phyloP scores from a whole-genome alignment of 2,797 vertebrate species.

The Lacerta viridis region DNA sequence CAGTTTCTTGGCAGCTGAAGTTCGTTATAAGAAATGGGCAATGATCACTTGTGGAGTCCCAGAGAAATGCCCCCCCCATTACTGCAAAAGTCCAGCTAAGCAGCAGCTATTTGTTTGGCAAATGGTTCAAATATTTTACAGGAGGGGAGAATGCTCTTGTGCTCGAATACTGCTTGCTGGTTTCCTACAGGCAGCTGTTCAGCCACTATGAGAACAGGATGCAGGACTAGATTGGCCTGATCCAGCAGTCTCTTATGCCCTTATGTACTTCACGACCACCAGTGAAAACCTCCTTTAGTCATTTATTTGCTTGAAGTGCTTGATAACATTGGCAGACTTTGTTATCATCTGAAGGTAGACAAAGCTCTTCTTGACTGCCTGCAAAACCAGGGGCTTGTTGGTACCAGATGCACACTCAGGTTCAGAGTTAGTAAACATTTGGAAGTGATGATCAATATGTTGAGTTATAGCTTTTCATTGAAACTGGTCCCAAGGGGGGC shows the following conservation, averaged over 20 bases:
- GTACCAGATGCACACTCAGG: background rate
- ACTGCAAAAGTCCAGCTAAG: slow-evolving; percentile 2
- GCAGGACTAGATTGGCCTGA: no score
- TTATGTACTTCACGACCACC: background rate
- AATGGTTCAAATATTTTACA: slow-evolving; percentile 32
- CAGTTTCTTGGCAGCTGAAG: background rate
- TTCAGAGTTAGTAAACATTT: background rate
- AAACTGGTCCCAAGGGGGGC: background rate
- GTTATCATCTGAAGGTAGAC: slow-evolving; percentile 25
- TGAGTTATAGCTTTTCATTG: background rate
- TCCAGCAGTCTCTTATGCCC: no score
- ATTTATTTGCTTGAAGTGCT: slow-evolving; percentile 11
- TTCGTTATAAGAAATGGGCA: background rate
- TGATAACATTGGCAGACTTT: slow-evolving; percentile 3
- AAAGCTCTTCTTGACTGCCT: slow-evolving; percentile 21
- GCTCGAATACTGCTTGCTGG: no score
- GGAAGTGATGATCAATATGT: background rate
- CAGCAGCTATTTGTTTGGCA: slow-evolving; percentile 20
- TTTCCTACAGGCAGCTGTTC: no score
- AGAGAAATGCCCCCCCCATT: background rate
- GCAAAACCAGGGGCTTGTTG: slow-evolving; percentile 13
- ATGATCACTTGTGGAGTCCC: background rate
- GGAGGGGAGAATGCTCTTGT: no score
- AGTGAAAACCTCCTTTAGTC: slow-evolving; percentile 5
- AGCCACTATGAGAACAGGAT: no score